Evolutionary conservation across 2,888 invertebrate species (phyloP), one percentile per base, ranked within the genome.

Genomic region (Quadroppia sp.): DNA sequence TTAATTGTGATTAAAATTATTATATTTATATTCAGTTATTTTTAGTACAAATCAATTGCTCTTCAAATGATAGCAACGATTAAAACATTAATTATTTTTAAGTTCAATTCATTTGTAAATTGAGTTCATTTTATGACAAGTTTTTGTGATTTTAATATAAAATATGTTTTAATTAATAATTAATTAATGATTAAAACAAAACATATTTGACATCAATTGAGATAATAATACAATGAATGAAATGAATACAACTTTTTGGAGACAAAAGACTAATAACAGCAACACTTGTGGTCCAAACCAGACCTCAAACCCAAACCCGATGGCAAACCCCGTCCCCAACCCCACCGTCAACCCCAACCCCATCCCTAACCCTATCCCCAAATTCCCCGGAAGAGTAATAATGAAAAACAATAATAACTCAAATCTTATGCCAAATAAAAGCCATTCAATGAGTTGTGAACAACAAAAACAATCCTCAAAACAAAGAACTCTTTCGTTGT

Each of bases 371-470:
- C 1, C 30, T 67, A 23, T n/a, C 25, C 56, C 53, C 11, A 73
- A 73, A 70, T 50, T 75, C 36, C 75, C 75, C 48, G 75, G 75
- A 36, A 25, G 72, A 13, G 72, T 59, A 9, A 72, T 72, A 3
- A 32, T 53, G 56, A 25, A 28, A 53, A 42, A 71, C 20, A 71
- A 50, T 48, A 72, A 61, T 36, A 23, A 70, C 40, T 7, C 36
- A 17, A 48, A 36, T 23, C 28, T 70, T 70, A 17, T 15, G 17
- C 17, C 61, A 61, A 61, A 61, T 61, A 61, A 30, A 13, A 53
- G 53, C 45, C 71, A 30, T 50, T n/a, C 45, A 48, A 25, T 30
- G 2, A 17, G 40, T 1, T n/a, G 71, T 30, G 53, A 59, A 59
- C 59, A 23, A 23, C 59, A 59, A 11, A 30, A 28, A 32, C 32